Conservation (phyloP, 2,113 vertebrate species). For the Myotis brandtii region DNA sequence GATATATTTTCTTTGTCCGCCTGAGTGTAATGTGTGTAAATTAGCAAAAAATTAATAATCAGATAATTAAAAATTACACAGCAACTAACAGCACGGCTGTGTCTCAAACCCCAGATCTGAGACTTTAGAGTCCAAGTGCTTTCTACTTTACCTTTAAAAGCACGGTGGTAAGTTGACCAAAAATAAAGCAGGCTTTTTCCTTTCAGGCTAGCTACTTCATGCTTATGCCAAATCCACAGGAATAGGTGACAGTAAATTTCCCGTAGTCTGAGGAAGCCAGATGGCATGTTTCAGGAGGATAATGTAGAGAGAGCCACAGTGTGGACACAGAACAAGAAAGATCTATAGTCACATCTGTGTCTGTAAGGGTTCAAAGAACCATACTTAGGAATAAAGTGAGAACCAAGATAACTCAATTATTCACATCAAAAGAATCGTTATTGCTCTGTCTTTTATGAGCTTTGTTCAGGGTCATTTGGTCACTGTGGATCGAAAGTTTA, state of each 20-base stretch:
- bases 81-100: not conserved
- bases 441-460: not conserved
- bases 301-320: not conserved
- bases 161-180: not conserved
- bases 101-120: not conserved
- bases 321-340: not conserved
- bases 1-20: not conserved
- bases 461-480: not conserved
- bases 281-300: not conserved
- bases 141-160: not conserved
- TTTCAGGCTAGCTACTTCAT: not conserved
- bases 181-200: not conserved
- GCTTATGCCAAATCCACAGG: not conserved
- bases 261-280: not conserved
- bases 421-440: slow-evolving; percentile 18
- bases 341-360: not conserved
- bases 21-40: not conserved
- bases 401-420: slow-evolving; percentile 11
- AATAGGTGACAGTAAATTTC: slow-evolving; percentile 19
- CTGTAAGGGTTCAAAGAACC: not conserved
- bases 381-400: not conserved
- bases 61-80: not conserved
- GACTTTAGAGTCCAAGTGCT: not conserved
- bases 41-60: slow-evolving; percentile 2
- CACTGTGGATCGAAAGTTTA: not conserved